phyloP scores from a whole-genome alignment of 2,888 invertebrate genomes.

The Rhamnusium bicolor region DNA sequence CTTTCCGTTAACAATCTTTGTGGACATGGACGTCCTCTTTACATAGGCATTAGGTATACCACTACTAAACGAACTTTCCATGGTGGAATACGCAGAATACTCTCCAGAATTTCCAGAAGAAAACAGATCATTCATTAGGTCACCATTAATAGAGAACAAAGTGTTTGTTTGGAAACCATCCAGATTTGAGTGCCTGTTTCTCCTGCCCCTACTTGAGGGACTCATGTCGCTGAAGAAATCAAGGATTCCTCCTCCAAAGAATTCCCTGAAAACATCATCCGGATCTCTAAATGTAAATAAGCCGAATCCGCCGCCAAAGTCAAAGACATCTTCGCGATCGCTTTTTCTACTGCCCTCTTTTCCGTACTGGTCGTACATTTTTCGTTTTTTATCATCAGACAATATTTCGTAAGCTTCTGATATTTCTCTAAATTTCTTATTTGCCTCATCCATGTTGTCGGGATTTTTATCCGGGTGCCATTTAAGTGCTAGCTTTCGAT shows the following conservation, averaged over 20 bases:
- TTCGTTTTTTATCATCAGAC: slow-evolving; percentile 42
- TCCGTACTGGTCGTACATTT: slow-evolving; percentile 42
- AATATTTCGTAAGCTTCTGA: slow-evolving; percentile 49
- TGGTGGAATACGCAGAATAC: slow-evolving; percentile 26
- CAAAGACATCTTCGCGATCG: slow-evolving; percentile 24
- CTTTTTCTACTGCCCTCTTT: slow-evolving; percentile 7
- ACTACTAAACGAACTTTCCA: slow-evolving; percentile 38
- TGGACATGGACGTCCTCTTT: slow-evolving; percentile 42
- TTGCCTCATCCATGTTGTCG: slow-evolving; percentile 43
- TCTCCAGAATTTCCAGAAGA: slow-evolving; percentile 25
- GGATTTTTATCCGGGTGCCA: slow-evolving; percentile 52
- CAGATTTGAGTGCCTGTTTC: background rate
- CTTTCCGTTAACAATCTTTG: slow-evolving; percentile 42
- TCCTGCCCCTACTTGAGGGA: background rate
- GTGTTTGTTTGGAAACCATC: background rate
- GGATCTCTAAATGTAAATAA: slow-evolving; percentile 40
- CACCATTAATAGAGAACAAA: slow-evolving; percentile 24
- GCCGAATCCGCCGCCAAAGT: slow-evolving; percentile 29
- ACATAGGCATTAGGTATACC: slow-evolving; percentile 33
- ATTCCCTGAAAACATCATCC: slow-evolving; percentile 47
- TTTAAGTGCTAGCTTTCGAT: slow-evolving; percentile 47
- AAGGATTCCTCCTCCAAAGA: slow-evolving; percentile 42
- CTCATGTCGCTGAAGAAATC: slow-evolving; percentile 32
- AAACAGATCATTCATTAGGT: slow-evolving; percentile 33
- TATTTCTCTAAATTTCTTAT: slow-evolving; percentile 45